Base-by-base conservation (phyloP, 2,888 invertebrate genomes). In the Hirtodrosophila alboralis region DNA sequence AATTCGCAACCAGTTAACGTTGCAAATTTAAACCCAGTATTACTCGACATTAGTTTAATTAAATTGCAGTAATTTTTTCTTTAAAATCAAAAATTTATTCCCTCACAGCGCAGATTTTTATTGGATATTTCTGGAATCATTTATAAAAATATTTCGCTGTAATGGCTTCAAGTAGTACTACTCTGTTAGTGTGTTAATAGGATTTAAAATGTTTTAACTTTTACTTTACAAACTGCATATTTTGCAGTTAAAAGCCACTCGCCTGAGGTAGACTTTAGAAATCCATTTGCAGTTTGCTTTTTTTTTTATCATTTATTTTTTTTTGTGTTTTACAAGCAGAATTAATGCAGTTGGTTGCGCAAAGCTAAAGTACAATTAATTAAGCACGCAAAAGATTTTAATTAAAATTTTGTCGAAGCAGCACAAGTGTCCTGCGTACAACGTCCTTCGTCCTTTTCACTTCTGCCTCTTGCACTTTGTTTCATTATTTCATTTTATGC, bases 401-500 rank as follows among this genome's bases (percentile, higher is more conserved):
- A 77, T 78, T 78, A 78, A 63, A 84, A 76, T 84, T 71, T 72
- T 72, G 78, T 70, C 60, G 78, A 80, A 81, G 74, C 74, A 60
- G 74, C 77, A 73, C 37, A 80, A 77, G 81, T 61, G 48, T 18
- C 4, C 26, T 36, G 5, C 30, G 12, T 10, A 14, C 18, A 18
- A 18, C 37, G 23, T 13, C 13, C 40, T 8, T 37, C 36, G 9
- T 18, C 45, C 51, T 53, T 56, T 36, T 48, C 9, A n/a, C n/a
- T n/a, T n/a, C n/a, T n/a, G n/a, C n/a, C 28, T 40, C 23, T 37
- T 51, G 58, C 67, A 75, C 49, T 76, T 76, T 72, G 56, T 69
- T 75, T 73, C 73, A 73, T 76, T 77, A 81, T 80, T 76, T 80
- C 76, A 73, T 80, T 78, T 76, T 60, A 76, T 84, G 77, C 65